Conservation (phyloP, 92 coral and sea anemone species). For the Epizoanthus rinbou region DNA sequence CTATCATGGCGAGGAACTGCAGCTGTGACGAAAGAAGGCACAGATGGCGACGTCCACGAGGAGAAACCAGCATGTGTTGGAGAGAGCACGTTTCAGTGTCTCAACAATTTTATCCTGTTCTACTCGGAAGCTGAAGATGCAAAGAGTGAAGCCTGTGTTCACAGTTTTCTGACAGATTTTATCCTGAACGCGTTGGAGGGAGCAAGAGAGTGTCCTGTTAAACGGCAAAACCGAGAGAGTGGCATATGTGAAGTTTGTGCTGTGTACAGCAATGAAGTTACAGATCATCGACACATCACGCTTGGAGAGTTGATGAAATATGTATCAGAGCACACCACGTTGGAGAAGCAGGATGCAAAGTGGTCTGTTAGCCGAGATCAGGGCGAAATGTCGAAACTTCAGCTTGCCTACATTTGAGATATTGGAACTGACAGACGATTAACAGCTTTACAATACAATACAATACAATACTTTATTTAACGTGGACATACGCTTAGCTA, state of each 20-base stretch:
- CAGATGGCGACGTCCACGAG: background rate
- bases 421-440: background rate
- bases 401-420: conserved; percentile 10
- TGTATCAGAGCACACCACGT: background rate
- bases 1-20: background rate
- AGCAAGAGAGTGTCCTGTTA: background rate
- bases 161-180: conserved; percentile 10
- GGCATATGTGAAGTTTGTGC: background rate
- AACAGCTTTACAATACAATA: too few species aligned
- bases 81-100: background rate
- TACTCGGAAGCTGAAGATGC: conserved; percentile 3
- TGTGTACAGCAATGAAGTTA: background rate
- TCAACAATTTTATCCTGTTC: background rate
- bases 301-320: conserved; percentile 6
- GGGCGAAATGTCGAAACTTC: conserved; percentile 20
- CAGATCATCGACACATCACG: background rate
- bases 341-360: background rate
- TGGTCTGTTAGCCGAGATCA: background rate
- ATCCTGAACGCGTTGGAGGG: conserved; percentile 11
- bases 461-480: too few species aligned
- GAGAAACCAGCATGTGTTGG: too few species aligned
- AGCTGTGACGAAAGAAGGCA: background rate
- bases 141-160: conserved; percentile 11
- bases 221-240: background rate
- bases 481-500: too few species aligned